phyloP scores from a whole-genome alignment of 1,140 invertebrate species.

The Tetramorium alpestre region DNA sequence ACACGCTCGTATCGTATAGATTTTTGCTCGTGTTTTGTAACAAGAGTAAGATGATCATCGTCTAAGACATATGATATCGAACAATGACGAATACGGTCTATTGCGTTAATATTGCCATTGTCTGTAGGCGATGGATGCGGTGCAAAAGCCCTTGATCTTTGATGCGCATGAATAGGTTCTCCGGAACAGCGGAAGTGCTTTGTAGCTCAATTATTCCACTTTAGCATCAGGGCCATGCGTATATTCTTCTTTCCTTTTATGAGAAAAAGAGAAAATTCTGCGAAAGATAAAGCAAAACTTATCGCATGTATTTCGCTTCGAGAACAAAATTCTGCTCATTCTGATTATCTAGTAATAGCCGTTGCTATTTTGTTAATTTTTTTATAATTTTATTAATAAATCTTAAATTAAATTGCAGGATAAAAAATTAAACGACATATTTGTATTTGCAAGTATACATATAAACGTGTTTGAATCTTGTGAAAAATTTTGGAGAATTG shows the following conservation, averaged over 20 bases:
- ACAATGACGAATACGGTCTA: constrained; percentile 63
- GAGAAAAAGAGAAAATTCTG: neutral
- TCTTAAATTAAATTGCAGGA: neutral
- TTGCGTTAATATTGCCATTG: constrained; percentile 73
- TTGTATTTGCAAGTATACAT: neutral
- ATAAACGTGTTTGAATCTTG: neutral
- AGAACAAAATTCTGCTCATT: neutral
- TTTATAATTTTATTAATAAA: no score
- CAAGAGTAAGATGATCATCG: constrained; percentile 1
- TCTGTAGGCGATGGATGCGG: constrained; percentile 43
- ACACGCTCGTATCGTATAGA: neutral
- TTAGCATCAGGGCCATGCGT: constrained; percentile 56
- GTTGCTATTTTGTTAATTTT: neutral
- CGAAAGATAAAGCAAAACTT: neutral
- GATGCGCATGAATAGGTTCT: constrained; percentile 69
- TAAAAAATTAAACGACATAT: neutral
- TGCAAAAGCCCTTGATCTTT: constrained; percentile 69
- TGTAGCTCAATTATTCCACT: constrained; percentile 77
- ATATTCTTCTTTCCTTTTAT: constrained; percentile 33
- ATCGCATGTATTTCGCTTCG: neutral
- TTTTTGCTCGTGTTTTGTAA: neutral
- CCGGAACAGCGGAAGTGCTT: constrained; percentile 71
- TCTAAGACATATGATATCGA: constrained; percentile 43
- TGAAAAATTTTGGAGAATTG: neutral
- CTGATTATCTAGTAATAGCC: neutral